Evolutionary conservation across 1,140 invertebrate genomes (phyloP).

Genomic region (Cotesia chilonis): DNA sequence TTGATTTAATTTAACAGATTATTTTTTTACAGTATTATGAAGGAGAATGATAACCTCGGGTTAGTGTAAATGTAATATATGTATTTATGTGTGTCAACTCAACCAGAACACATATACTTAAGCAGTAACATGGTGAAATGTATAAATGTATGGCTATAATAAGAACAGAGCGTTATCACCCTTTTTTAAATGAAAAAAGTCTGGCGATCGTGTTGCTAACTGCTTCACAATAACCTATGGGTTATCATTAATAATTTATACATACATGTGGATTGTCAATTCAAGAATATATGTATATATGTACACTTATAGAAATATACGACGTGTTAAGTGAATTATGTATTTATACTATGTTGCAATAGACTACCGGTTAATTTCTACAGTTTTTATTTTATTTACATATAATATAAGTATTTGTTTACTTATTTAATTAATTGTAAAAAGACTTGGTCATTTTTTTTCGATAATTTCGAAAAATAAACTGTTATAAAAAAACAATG

Average conservation of each 20-base stretch:
- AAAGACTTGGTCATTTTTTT: too few species aligned
- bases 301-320: too few species aligned
- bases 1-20: conserved; percentile 19
- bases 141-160: conserved; percentile 8
- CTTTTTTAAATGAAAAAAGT: conserved; percentile 40
- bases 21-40: background rate
- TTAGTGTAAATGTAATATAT: background rate
- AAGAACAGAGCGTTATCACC: conserved; percentile 43
- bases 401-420: too few species aligned
- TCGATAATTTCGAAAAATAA: too few species aligned
- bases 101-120: background rate
- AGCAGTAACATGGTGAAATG: conserved; percentile 16
- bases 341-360: conserved; percentile 24
- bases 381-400: background rate
- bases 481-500: too few species aligned
- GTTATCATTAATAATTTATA: conserved; percentile 39
- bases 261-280: too few species aligned
- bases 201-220: conserved; percentile 49
- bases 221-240: conserved; percentile 35
- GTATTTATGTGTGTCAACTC: background rate
- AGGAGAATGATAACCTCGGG: too few species aligned
- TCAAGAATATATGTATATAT: too few species aligned
- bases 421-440: too few species aligned
- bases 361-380: background rate
- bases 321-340: conserved; percentile 2